These are phyloP conservation scores for Nothoprocta pentlandii DNA, from an alignment of 2,113 vertebrate species.

Conservation along the genomic window DNA sequence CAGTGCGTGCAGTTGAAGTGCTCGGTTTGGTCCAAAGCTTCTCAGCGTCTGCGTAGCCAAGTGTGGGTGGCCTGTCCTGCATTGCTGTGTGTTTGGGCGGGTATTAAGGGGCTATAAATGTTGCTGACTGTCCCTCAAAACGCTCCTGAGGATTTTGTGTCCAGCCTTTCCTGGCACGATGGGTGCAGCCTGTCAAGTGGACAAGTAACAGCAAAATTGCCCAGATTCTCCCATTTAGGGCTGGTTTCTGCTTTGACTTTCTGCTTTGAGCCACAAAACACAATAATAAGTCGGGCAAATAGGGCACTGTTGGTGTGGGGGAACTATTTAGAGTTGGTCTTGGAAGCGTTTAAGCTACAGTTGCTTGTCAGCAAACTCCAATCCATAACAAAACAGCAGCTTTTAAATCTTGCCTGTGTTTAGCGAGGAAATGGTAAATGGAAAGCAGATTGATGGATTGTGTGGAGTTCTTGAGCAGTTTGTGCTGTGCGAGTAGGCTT, in stretches of 20 bases:
- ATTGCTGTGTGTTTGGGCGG: neutral
- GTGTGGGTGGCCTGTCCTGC: neutral
- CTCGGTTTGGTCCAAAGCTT: neutral
- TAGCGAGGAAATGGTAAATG: rapidly evolving
- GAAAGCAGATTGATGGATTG: neutral
- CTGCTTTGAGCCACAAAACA: rapidly evolving
- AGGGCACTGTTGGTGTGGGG: rapidly evolving
- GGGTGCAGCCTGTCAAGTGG: neutral
- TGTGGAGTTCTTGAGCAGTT: neutral
- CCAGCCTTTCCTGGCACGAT: neutral
- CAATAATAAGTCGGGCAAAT: rapidly evolving
- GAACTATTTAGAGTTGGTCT: neutral
- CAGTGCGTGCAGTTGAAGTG: neutral
- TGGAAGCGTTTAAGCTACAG: neutral
- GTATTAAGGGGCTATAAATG: neutral
- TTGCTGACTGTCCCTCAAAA: neutral
- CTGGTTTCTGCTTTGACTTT: neutral
- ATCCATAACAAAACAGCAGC: rapidly evolving
- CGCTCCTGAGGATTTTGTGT: neutral
- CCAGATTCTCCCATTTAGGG: neutral
- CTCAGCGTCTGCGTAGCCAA: neutral
- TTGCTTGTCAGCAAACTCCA: neutral
- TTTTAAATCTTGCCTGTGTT: neutral
- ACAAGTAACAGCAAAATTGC: neutral
- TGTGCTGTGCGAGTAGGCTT: neutral